Conservation (phyloP, 2,888 invertebrate species). For the Timema podura region DNA sequence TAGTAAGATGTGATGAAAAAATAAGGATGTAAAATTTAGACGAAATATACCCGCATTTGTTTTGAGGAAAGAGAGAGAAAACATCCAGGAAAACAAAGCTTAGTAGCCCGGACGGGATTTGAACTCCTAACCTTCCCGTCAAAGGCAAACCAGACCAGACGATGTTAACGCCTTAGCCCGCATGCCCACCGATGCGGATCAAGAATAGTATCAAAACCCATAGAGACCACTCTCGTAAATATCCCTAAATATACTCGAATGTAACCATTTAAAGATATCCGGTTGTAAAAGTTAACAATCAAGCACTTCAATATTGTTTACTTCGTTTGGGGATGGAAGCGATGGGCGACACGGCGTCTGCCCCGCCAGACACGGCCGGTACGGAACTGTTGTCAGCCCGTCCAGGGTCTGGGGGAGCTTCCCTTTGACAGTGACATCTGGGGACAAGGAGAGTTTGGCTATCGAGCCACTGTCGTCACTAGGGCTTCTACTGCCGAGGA, state of each 20-base stretch:
- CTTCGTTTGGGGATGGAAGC: slow-evolving; percentile 42
- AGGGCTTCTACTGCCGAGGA: slow-evolving; percentile 25
- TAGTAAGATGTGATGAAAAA: no score
- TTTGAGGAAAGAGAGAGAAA: no score
- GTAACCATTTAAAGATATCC: neutral
- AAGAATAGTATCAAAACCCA: no score
- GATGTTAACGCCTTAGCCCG: no score
- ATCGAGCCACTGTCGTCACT: slow-evolving; percentile 25
- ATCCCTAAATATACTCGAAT: neutral
- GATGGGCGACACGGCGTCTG: slow-evolving; percentile 42
- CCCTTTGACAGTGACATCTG: slow-evolving; percentile 8
- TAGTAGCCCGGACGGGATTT: no score
- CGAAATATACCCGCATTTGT: no score
- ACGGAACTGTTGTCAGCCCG: slow-evolving; percentile 22
- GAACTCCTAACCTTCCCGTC: no score
- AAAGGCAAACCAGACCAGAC: no score
- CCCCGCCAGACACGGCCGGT: slow-evolving; percentile 36
- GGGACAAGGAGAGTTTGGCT: slow-evolving; percentile 25
- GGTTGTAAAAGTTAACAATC: neutral
- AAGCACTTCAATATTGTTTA: slow-evolving; percentile 34
- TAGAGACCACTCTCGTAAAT: neutral
- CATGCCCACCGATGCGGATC: no score
- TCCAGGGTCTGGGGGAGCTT: neutral
- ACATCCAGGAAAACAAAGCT: no score
- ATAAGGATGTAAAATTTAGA: no score